A percentile compares a stretch with the other conserved stretches of the same genome.
Conservation (phyloP, 2,113 vertebrate genomes). For the Trichechus manatus region DNA sequence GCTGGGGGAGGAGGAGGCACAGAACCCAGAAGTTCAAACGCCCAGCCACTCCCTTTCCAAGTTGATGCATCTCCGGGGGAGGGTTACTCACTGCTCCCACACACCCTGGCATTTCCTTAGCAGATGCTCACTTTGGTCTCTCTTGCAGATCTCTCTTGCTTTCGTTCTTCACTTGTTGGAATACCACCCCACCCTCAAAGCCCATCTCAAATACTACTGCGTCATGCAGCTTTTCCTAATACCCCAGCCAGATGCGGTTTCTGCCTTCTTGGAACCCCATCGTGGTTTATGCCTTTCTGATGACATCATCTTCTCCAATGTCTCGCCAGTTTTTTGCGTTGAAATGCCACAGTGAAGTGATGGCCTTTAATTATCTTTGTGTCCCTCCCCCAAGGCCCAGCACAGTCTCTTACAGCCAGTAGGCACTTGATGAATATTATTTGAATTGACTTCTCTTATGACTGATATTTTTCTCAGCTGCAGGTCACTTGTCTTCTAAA, state of each 20-base stretch:
- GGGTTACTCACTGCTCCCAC: neutral
- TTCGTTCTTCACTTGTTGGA: conserved; percentile 30
- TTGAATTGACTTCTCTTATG: neutral
- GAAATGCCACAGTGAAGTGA: neutral
- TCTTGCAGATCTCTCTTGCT: neutral
- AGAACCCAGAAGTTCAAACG: neutral
- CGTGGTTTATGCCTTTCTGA: neutral
- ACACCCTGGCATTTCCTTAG: neutral
- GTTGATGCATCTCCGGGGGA: neutral
- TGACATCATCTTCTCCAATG: neutral
- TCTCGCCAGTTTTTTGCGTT: neutral
- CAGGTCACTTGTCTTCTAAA: conserved; percentile 21
- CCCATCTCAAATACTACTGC: neutral
- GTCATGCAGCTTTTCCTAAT: neutral
- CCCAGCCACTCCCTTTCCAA: neutral
- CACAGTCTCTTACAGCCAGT: neutral
- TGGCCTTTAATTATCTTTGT: neutral
- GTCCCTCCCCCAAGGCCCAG: neutral
- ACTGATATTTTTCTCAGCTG: neutral
- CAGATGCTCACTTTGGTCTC: neutral
- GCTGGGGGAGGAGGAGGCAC: conserved; percentile 34
- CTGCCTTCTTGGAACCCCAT: neutral
- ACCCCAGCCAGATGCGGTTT: neutral
- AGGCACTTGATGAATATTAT: conserved; percentile 26
- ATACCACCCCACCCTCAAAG: neutral